Evolutionary conservation across 2,797 vertebrate genomes (phyloP).

Genomic region (Silurus lanzhouensis): DNA sequence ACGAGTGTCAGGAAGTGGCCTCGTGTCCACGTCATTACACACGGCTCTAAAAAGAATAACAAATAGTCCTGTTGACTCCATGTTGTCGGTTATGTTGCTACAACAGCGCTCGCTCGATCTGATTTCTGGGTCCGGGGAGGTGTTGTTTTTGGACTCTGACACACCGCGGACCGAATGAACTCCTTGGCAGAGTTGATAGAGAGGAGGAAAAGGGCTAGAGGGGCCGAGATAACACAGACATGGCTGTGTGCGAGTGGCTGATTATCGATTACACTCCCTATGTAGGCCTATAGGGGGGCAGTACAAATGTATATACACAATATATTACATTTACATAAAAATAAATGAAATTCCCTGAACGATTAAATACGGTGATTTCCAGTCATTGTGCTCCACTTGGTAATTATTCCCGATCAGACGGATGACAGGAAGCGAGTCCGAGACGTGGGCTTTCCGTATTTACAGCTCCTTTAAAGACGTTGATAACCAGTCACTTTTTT

Average conservation of each 20-base stretch:
- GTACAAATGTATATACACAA: neutral
- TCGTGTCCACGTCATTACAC: neutral
- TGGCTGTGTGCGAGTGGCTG: neutral
- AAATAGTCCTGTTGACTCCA: neutral
- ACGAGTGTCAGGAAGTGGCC: too few species aligned
- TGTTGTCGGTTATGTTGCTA: neutral
- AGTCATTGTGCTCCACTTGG: neutral
- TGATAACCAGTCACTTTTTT: slow-evolving; percentile 38
- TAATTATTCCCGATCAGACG: neutral
- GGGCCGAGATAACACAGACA: slow-evolving; percentile 3
- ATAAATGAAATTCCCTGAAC: neutral
- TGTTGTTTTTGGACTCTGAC: slow-evolving; percentile 9
- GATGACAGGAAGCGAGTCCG: slow-evolving; percentile 48
- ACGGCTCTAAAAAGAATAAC: neutral
- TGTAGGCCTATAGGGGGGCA: too few species aligned
- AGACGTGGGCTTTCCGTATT: slow-evolving; percentile 48
- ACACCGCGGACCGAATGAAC: slow-evolving; percentile 17
- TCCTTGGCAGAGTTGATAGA: slow-evolving; percentile 8
- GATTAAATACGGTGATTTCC: neutral
- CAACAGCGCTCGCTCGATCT: neutral
- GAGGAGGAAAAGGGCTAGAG: neutral
- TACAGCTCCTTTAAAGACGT: slow-evolving; percentile 31
- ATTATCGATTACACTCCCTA: neutral
- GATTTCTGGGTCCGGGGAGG: neutral
- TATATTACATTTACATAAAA: neutral